Evolutionary conservation across 2,888 invertebrate genomes (phyloP).

Genomic region (Aleiodes testaceus): DNA sequence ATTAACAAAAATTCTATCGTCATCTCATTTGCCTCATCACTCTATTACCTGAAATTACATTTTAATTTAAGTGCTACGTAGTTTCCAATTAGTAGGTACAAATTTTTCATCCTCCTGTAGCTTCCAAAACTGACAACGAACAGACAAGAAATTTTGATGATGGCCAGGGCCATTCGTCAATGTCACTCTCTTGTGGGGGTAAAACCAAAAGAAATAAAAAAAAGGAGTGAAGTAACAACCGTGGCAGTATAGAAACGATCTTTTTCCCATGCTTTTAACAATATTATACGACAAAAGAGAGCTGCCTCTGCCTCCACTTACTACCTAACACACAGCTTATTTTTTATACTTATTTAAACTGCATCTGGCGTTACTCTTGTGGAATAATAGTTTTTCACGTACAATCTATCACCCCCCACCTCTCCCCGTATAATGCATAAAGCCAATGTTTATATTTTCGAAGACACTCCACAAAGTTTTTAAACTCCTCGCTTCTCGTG

Average conservation of each 20-base stretch:
- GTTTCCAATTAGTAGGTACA: constrained; percentile 30
- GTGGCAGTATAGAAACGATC: constrained; percentile 47
- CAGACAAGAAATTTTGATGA: constrained; percentile 67
- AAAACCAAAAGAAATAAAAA: constrained; percentile 26
- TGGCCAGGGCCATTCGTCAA: constrained; percentile 65
- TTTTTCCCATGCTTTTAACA: constrained; percentile 66
- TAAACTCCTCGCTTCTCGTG: too few species aligned
- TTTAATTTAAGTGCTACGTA: constrained; percentile 46
- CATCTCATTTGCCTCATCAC: background rate
- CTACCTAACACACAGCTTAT: constrained; percentile 21
- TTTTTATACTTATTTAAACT: constrained; percentile 30
- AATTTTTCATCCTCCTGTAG: constrained; percentile 43
- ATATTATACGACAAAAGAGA: constrained; percentile 61
- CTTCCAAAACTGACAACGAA: constrained; percentile 52
- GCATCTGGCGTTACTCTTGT: constrained; percentile 32
- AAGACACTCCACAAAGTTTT: background rate
- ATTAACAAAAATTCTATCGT: constrained; percentile 32
- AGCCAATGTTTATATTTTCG: constrained; percentile 26
- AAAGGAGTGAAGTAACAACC: constrained; percentile 15
- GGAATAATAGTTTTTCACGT: constrained; percentile 13
- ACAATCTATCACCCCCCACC: constrained; percentile 12
- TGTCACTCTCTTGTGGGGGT: constrained; percentile 58
- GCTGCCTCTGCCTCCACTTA: constrained; percentile 12
- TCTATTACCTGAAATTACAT: constrained; percentile 39
- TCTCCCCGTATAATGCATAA: constrained; percentile 17